These are phyloP conservation scores for Turdus rufiventris DNA, from an alignment of 2,113 vertebrate species.

Conservation along the genomic window DNA sequence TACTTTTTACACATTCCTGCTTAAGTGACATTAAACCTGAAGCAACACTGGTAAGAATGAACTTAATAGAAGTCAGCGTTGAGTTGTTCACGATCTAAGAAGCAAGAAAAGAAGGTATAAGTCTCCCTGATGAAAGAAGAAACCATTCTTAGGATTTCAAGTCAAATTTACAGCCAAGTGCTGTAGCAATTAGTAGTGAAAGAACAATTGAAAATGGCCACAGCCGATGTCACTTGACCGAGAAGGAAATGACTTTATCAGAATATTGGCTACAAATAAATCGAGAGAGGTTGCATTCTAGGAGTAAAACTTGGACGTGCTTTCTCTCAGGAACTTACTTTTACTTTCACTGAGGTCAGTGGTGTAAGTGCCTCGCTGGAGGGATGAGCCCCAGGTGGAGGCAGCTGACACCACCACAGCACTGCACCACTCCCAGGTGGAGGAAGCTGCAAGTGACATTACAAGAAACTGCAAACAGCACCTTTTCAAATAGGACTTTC, in stretches of 20 bases:
- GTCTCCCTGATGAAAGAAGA: neutral
- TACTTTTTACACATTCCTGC: neutral
- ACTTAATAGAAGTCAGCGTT: neutral
- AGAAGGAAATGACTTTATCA: constrained; percentile 51
- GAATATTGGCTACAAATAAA: constrained; percentile 50
- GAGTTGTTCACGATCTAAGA: neutral
- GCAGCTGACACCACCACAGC: fast-evolving
- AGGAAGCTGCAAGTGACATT: neutral
- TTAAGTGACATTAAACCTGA: neutral
- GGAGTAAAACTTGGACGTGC: constrained; percentile 13
- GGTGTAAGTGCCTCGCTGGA: neutral
- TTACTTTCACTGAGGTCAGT: constrained; percentile 3
- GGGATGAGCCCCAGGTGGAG: neutral
- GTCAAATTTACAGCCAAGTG: neutral
- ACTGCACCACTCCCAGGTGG: neutral
- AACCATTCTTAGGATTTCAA: neutral
- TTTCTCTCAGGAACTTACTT: constrained; percentile 21
- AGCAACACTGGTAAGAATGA: neutral
- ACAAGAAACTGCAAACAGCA: neutral
- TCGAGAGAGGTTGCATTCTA: neutral
- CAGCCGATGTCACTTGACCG: neutral
- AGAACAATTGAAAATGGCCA: constrained; percentile 42
- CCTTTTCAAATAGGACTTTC: neutral
- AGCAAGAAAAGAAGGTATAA: neutral
- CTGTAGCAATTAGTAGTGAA: neutral